Evolutionary conservation across 2,113 vertebrate genomes (phyloP).

Genomic region (Sula dactylatra): DNA sequence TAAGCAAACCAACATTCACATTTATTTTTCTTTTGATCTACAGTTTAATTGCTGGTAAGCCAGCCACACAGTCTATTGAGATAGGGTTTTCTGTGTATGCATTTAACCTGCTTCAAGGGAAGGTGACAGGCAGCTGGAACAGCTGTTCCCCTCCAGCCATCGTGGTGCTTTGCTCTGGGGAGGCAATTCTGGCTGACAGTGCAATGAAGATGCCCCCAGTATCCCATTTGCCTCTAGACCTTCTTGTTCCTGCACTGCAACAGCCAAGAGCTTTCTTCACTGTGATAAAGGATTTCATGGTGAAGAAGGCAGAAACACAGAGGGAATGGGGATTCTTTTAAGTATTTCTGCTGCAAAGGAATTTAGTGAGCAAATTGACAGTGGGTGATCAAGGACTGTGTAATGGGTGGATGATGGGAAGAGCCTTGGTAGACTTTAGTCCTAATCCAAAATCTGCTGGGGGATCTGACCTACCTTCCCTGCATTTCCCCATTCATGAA

Average conservation of each 20-base stretch:
- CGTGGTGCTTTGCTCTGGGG: not conserved
- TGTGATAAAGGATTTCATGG: not conserved
- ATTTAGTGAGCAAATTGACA: not conserved
- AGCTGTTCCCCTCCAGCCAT: not conserved
- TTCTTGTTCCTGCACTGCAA: not conserved
- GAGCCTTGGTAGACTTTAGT: not conserved
- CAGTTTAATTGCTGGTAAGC: not conserved
- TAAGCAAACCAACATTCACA: not conserved
- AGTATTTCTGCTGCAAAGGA: not conserved
- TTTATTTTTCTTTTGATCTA: not conserved
- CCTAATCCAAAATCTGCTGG: not conserved
- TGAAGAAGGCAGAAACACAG: not conserved
- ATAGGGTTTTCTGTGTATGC: not conserved
- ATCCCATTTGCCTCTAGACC: not conserved
- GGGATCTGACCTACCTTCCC: not conserved
- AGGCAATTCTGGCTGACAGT: not conserved
- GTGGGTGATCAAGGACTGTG: not conserved
- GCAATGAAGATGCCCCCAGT: not conserved
- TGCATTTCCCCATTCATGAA: not conserved
- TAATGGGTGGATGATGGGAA: not conserved
- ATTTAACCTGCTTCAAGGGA: not conserved
- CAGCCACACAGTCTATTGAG: fast-evolving
- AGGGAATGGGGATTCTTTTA: not conserved
- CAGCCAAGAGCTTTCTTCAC: not conserved
- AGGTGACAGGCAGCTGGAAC: not conserved